These are phyloP conservation scores for Eutrigla gurnardus DNA, from an alignment of 2,797 vertebrate genomes.

Conservation along the genomic window DNA sequence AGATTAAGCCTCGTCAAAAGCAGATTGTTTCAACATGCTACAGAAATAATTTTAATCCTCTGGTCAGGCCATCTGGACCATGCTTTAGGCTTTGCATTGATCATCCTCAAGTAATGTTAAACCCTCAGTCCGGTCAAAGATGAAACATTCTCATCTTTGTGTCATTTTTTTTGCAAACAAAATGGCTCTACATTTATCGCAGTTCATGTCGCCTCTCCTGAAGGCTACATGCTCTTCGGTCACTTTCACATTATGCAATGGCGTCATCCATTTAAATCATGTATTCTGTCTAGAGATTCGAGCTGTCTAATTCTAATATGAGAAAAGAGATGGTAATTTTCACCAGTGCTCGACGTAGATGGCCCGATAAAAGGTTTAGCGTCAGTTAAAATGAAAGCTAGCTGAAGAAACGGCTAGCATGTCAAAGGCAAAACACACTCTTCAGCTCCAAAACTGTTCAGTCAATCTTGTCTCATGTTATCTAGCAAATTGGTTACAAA, in stretches of 20 bases:
- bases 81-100: slow-evolving; percentile 60
- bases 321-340: neutral
- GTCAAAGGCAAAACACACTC: no score
- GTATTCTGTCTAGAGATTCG: neutral
- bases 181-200: neutral
- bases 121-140: slow-evolving; percentile 29
- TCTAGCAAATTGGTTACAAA: no score
- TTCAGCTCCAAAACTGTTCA: no score
- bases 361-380: neutral
- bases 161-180: slow-evolving; percentile 4
- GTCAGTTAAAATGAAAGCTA: no score
- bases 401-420: no score
- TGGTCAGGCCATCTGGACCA: slow-evolving; percentile 68
- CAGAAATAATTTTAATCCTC: slow-evolving; percentile 75
- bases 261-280: neutral
- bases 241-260: neutral
- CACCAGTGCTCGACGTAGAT: neutral
- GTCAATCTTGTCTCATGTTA: no score
- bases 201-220: neutral
- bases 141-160: neutral
- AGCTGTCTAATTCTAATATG: neutral
- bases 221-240: neutral
- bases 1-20: slow-evolving; percentile 52
- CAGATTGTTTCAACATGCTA: slow-evolving; percentile 61
- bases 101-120: slow-evolving; percentile 48